Percentiles rank a stretch among this genome's conserved stretches.
Evolutionary conservation across 1,140 invertebrate species (phyloP).

Genomic region (Drosophila equinoxialis): DNA sequence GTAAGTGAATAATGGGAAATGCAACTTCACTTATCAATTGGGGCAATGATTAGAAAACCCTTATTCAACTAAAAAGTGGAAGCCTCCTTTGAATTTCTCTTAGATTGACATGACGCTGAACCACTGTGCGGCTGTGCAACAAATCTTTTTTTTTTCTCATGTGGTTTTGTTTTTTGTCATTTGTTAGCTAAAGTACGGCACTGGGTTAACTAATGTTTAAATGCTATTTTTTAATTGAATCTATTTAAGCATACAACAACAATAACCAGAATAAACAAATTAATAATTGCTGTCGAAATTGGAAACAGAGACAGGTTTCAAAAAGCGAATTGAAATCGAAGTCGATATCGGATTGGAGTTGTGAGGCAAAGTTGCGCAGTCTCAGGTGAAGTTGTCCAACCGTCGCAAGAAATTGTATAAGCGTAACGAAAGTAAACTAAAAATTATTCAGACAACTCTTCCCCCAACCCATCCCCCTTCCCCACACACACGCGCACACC

Average conservation of each 20-base stretch:
- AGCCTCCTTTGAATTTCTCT: background rate
- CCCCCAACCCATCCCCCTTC: too few relatives aligned
- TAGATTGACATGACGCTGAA: too few relatives aligned
- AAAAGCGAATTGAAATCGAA: slow-evolving; percentile 16
- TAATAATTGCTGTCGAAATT: slow-evolving; percentile 50
- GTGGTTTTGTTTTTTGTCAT: slow-evolving; percentile 42
- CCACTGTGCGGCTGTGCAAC: slow-evolving; percentile 52
- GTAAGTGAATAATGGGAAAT: background rate
- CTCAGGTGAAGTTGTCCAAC: slow-evolving; percentile 27
- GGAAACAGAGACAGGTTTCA: background rate
- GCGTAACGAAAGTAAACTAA: slow-evolving; percentile 59
- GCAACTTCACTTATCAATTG: slow-evolving; percentile 3
- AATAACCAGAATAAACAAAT: slow-evolving; percentile 10
- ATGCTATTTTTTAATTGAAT: slow-evolving; percentile 74
- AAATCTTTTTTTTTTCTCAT: slow-evolving; percentile 37
- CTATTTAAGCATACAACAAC: slow-evolving; percentile 42
- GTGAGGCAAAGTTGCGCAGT: slow-evolving; percentile 15
- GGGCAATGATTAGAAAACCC: background rate
- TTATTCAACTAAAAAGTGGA: background rate
- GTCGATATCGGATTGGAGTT: background rate
- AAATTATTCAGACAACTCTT: too few relatives aligned
- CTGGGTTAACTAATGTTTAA: slow-evolving; percentile 63
- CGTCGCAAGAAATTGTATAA: slow-evolving; percentile 43
- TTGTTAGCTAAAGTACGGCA: slow-evolving; percentile 47
- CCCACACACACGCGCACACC: background rate